phyloP scores from a whole-genome alignment of 2,888 invertebrate genomes.

The Cabera pusaria region DNA sequence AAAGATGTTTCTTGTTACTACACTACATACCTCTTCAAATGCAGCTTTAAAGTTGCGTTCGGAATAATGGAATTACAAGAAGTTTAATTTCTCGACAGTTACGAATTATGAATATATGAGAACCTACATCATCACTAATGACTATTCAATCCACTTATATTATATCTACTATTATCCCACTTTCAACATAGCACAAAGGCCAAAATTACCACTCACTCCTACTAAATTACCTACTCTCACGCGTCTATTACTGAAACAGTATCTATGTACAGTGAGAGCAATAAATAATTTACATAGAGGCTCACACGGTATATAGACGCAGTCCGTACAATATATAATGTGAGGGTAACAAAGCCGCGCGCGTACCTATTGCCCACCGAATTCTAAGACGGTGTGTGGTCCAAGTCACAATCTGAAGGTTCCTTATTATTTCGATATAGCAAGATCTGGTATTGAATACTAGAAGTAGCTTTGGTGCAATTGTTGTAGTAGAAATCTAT shows the following conservation, averaged over 20 bases:
- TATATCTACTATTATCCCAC: too few species aligned
- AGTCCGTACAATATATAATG: constrained; percentile 74
- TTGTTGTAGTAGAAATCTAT: too few species aligned
- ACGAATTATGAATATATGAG: too few species aligned
- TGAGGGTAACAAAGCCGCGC: constrained; percentile 60
- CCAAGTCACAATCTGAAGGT: constrained; percentile 38
- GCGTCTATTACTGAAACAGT: constrained; percentile 22
- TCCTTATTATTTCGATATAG: too few species aligned
- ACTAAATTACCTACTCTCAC: constrained; percentile 15
- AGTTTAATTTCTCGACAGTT: too few species aligned
- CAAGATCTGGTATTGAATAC: too few species aligned
- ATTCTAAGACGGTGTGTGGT: constrained; percentile 61
- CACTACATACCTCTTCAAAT: too few species aligned
- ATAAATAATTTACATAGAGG: constrained; percentile 45
- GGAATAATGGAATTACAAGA: too few species aligned
- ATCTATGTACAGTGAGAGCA: constrained; percentile 29
- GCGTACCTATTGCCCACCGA: constrained; percentile 68
- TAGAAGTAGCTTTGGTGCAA: constrained; percentile 10
- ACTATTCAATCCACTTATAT: too few species aligned
- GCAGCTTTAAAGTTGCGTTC: too few species aligned
- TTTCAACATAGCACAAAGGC: background rate
- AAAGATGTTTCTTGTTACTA: too few species aligned
- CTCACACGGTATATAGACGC: constrained; percentile 35
- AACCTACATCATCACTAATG: too few species aligned
- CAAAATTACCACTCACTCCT: background rate